phyloP scores from a whole-genome alignment of 2,113 vertebrate genomes.

The Oxygymnocypris stewartii region DNA sequence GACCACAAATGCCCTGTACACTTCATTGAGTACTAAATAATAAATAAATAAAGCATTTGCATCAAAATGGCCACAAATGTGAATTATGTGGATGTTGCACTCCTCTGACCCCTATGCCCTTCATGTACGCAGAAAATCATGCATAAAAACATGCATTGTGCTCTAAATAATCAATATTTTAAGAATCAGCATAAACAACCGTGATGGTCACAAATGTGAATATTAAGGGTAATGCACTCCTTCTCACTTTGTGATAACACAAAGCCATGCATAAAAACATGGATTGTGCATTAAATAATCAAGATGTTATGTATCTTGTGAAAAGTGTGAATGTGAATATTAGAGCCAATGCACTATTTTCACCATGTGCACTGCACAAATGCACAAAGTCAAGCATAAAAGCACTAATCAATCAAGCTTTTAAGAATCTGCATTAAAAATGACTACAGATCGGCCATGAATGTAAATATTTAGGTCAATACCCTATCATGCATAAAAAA shows the following conservation, averaged over 20 bases:
- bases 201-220: neutral
- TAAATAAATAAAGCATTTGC: neutral
- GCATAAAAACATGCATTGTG: neutral
- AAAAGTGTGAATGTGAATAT: neutral
- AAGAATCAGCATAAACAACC: neutral
- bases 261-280: no score
- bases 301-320: neutral
- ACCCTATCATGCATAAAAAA: no score
- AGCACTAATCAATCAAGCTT: neutral
- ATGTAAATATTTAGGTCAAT: neutral
- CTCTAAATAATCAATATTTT: neutral
- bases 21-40: neutral
- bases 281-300: neutral
- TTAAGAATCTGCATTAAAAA: neutral
- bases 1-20: neutral
- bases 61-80: neutral
- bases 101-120: neutral
- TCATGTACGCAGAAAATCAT: neutral
- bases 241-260: no score
- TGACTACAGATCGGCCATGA: neutral
- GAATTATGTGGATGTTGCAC: neutral
- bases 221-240: neutral
- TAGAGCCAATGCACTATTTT: neutral
- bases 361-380: neutral
- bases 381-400: neutral